These are phyloP conservation scores for Diorhabda sublineata DNA, from an alignment of 1,140 invertebrate species.

Conservation along the genomic window DNA sequence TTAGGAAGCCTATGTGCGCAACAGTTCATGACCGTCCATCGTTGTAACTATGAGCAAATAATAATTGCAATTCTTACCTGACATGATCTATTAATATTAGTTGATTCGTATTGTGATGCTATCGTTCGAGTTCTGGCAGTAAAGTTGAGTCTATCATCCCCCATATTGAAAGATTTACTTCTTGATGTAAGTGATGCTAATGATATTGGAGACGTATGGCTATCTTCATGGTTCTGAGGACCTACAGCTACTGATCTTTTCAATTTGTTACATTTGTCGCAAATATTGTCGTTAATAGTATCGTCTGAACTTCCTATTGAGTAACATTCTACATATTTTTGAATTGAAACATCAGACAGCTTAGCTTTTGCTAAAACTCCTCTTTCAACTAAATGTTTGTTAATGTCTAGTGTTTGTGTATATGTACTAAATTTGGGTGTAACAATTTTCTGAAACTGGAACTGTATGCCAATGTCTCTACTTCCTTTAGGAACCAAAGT, in stretches of 20 bases:
- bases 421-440: slow-evolving; percentile 17
- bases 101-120: slow-evolving; percentile 37
- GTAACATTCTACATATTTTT: slow-evolving; percentile 45
- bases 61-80: slow-evolving; percentile 19
- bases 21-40: too few relatives aligned
- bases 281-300: slow-evolving; percentile 48
- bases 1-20: too few relatives aligned
- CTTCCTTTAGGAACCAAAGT: slow-evolving; percentile 39
- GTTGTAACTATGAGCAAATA: too few relatives aligned
- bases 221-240: slow-evolving; percentile 38
- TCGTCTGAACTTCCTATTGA: slow-evolving; percentile 51
- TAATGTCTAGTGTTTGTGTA: slow-evolving; percentile 30
- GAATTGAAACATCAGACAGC: slow-evolving; percentile 33
- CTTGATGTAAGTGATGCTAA: slow-evolving; percentile 38
- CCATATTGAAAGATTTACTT: slow-evolving; percentile 45
- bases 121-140: slow-evolving; percentile 33
- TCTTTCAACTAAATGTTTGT: slow-evolving; percentile 38
- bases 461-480: slow-evolving; percentile 42
- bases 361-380: slow-evolving; percentile 48
- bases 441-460: slow-evolving; percentile 16
- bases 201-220: slow-evolving; percentile 33
- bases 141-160: slow-evolving; percentile 38
- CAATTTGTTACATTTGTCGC: slow-evolving; percentile 50
- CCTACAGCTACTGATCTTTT: slow-evolving; percentile 50
- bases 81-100: slow-evolving; percentile 26